A percentile compares a stretch with the other conserved stretches of the same genome.
These are phyloP conservation scores for Scaptomyza tumidula DNA, from an alignment of 2,888 invertebrate genomes.

Conservation along the genomic window DNA sequence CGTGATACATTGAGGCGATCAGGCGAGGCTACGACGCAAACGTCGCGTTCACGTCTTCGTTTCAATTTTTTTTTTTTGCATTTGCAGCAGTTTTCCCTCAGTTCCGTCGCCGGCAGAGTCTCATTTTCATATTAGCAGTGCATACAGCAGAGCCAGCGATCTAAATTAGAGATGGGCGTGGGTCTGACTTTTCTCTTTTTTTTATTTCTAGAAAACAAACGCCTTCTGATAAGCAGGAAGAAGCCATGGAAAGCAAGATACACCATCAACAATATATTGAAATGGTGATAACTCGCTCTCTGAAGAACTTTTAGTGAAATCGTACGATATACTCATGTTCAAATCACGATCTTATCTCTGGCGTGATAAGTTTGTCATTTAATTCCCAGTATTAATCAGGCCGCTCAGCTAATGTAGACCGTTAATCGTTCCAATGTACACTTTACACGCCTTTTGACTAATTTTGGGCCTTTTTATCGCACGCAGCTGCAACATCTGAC, in stretches of 20 bases:
- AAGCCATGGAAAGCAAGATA: not conserved
- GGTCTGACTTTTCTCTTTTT: not conserved
- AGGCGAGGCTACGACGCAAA: constrained; percentile 75
- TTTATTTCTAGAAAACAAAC: constrained; percentile 4
- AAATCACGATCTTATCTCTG: constrained; percentile 12
- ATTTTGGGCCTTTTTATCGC: constrained; percentile 82
- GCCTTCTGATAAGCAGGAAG: not conserved
- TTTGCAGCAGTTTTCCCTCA: constrained; percentile 35
- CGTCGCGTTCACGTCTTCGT: constrained; percentile 56
- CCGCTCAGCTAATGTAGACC: constrained; percentile 67
- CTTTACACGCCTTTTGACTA: constrained; percentile 81
- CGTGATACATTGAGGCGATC: constrained; percentile 85
- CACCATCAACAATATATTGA: not conserved
- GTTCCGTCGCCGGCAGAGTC: constrained; percentile 50
- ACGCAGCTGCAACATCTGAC: constrained; percentile 79
- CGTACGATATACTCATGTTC: not conserved
- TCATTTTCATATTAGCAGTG: constrained; percentile 77
- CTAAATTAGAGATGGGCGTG: constrained; percentile 30
- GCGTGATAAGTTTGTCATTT: constrained; percentile 35
- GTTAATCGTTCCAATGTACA: constrained; percentile 78
- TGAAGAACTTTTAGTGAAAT: not conserved
- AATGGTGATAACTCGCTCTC: not conserved
- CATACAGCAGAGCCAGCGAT: constrained; percentile 46
- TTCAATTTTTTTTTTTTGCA: constrained; percentile 20
- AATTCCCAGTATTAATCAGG: constrained; percentile 71